Conservation (phyloP, 1,140 invertebrate species). For the Caenorhabditis inopinata region DNA sequence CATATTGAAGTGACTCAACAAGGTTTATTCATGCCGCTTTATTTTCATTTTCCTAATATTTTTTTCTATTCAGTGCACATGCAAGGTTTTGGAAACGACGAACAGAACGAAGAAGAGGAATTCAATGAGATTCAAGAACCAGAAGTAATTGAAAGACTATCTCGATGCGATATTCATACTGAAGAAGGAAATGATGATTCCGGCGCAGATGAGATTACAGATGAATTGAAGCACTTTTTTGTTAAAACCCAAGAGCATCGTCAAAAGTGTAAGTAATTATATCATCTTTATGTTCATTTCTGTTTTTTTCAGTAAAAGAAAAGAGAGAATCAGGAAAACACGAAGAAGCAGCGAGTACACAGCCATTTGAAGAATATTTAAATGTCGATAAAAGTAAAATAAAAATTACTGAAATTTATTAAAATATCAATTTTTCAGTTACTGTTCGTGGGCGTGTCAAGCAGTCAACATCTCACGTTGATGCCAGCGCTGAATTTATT, state of each 20-base stretch:
- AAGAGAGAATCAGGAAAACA: not conserved
- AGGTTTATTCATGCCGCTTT: not conserved
- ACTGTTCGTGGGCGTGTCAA: not conserved
- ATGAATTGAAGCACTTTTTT: not conserved
- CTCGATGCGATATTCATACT: not conserved
- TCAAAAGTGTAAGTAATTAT: not conserved
- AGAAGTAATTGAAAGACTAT: not conserved
- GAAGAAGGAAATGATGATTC: not conserved
- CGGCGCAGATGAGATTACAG: not conserved
- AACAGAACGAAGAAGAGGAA: not conserved
- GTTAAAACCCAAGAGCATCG: conserved; percentile 4
- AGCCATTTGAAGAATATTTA: not conserved
- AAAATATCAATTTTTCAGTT: not conserved
- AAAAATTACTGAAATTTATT: not conserved
- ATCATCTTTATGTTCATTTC: too few species aligned
- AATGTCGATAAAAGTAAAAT: not conserved
- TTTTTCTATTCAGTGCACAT: not conserved
- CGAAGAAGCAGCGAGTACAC: not conserved
- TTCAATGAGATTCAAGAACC: not conserved
- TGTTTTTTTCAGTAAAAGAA: not conserved
- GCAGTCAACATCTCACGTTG: not conserved
- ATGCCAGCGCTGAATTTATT: not conserved
- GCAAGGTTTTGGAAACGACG: not conserved
- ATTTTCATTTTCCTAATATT: not conserved
- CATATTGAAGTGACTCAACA: not conserved